These are phyloP conservation scores for Syngnathus acus DNA, from an alignment of 2,797 vertebrate genomes.

Conservation along the genomic window DNA sequence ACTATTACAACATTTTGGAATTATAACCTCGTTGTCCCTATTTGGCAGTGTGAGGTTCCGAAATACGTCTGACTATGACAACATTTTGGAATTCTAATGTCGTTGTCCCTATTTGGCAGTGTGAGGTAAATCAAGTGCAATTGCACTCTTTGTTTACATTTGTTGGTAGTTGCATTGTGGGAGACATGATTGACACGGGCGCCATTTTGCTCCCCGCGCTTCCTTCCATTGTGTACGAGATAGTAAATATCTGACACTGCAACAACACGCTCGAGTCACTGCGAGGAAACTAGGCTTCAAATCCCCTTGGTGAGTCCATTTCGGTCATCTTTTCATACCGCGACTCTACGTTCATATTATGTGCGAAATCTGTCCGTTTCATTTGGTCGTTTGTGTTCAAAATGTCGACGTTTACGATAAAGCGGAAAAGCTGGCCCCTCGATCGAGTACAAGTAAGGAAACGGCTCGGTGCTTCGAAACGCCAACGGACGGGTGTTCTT, in stretches of 20 bases:
- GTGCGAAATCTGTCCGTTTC: not conserved
- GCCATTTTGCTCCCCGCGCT: constrained; percentile 70
- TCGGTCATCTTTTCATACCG: constrained; percentile 8
- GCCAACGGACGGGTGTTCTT: not conserved
- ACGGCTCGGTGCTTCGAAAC: not conserved
- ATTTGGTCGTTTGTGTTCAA: not conserved
- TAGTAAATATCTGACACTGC: constrained; percentile 75
- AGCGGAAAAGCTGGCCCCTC: not conserved
- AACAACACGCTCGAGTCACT: constrained; percentile 54
- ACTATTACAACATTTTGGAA: no score
- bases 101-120: not conserved
- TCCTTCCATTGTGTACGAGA: constrained; percentile 76
- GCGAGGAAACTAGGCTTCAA: constrained; percentile 39
- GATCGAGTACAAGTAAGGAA: not conserved
- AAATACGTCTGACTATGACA: no score
- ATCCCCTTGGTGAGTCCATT: constrained; percentile 59
- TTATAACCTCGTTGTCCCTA: no score
- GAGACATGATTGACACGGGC: constrained; percentile 63
- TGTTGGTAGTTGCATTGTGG: constrained; percentile 66
- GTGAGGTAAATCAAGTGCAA: not conserved
- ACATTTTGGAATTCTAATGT: not conserved
- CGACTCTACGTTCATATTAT: not conserved
- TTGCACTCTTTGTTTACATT: constrained; percentile 45
- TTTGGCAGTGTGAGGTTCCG: not conserved
- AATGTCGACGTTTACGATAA: not conserved